Evolutionary conservation across 2,888 invertebrate species (phyloP).

Genomic region (Homarus gammarus): DNA sequence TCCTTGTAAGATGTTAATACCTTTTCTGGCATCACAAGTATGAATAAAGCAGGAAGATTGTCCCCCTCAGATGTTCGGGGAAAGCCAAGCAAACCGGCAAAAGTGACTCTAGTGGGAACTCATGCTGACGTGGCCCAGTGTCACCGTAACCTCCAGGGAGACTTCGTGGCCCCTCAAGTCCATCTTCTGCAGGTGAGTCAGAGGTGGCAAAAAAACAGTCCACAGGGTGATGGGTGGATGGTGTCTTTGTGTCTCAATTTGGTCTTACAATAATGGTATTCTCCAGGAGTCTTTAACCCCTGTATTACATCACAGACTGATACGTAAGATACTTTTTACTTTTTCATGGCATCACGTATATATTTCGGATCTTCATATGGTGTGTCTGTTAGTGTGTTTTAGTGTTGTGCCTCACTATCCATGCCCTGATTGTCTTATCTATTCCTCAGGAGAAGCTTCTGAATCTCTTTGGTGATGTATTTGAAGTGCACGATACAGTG

Average conservation of each 20-base stretch:
- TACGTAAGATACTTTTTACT: too few species aligned
- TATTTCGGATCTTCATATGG: too few species aligned
- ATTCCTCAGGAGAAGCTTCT: slow-evolving; percentile 79
- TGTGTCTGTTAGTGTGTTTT: too few species aligned
- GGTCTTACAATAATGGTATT: not conserved
- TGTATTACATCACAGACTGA: too few species aligned
- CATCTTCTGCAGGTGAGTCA: slow-evolving; percentile 79
- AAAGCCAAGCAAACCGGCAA: slow-evolving; percentile 81
- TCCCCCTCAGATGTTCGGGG: slow-evolving; percentile 82
- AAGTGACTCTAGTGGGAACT: slow-evolving; percentile 84
- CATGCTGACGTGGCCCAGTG: slow-evolving; percentile 83
- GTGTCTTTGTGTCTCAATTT: too few species aligned
- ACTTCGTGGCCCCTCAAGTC: slow-evolving; percentile 83
- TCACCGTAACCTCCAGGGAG: slow-evolving; percentile 81
- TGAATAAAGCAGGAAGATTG: not conserved
- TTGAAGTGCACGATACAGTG: slow-evolving; percentile 83
- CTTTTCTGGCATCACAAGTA: too few species aligned
- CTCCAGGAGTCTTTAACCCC: too few species aligned
- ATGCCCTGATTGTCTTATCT: not conserved
- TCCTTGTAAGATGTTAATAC: too few species aligned
- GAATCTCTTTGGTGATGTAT: slow-evolving; percentile 82
- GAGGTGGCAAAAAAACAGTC: not conserved
- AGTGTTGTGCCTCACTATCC: not conserved
- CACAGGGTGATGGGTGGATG: too few species aligned
- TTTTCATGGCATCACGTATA: too few species aligned